A percentile compares a stretch with the other conserved stretches of the same genome.
Evolutionary conservation across 2,888 invertebrate genomes (phyloP).

Genomic region (Rambutsinella grinnellia): DNA sequence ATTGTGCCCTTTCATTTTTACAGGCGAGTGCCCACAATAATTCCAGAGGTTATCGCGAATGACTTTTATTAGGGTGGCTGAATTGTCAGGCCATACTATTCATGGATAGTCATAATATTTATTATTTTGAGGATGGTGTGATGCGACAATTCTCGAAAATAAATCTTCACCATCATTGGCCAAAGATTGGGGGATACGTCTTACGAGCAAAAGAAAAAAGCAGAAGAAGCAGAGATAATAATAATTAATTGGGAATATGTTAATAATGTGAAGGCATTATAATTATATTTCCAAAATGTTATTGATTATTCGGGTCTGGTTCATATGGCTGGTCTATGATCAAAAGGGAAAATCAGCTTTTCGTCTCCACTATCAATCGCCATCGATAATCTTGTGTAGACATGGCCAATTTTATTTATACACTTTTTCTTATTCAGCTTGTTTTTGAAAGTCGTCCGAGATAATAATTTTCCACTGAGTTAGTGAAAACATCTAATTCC

Average conservation of each 20-base stretch:
- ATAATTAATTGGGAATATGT: no score
- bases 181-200: no score
- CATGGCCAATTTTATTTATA: no score
- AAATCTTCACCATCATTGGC: no score
- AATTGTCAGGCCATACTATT: conserved; percentile 46
- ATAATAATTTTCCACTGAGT: conserved; percentile 21
- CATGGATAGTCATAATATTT: background rate
- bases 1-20: no score
- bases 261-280: no score
- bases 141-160: background rate
- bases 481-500: background rate
- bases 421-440: conserved; percentile 22
- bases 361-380: no score
- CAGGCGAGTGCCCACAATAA: no score
- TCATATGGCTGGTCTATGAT: no score
- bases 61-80: conserved; percentile 4
- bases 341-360: no score
- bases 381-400: conserved; percentile 31
- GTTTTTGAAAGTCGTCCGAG: conserved; percentile 15
- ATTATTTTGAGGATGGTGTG: background rate
- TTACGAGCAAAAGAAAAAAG: no score
- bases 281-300: conserved; percentile 21
- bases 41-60: background rate
- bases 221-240: no score
- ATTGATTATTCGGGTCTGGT: background rate